A percentile compares a stretch with the other conserved stretches of the same genome.
Evolutionary conservation across 2,888 invertebrate species (phyloP).

Genomic region (Pheosia gnoma): DNA sequence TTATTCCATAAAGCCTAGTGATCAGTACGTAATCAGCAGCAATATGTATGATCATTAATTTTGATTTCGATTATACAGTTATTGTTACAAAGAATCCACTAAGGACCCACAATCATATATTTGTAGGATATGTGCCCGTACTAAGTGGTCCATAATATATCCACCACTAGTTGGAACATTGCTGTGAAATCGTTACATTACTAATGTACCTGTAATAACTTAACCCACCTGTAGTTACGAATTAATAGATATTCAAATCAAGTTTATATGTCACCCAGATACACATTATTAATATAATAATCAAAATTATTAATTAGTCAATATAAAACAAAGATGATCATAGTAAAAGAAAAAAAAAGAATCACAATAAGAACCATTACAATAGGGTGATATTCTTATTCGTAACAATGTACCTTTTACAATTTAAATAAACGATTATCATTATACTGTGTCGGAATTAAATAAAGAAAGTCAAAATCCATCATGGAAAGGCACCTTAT

Average conservation of each 20-base stretch:
- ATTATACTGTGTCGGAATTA: slow-evolving; percentile 28
- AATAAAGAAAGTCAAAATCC: slow-evolving; percentile 14
- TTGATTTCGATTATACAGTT: too few species aligned
- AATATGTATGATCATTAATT: too few species aligned
- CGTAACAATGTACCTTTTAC: background rate
- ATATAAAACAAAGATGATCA: background rate
- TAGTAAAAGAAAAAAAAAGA: background rate
- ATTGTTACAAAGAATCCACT: too few species aligned
- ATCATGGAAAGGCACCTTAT: slow-evolving; percentile 31
- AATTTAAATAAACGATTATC: background rate
- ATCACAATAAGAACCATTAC: background rate
- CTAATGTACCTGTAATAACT: background rate
- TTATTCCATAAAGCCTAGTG: too few species aligned
- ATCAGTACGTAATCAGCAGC: too few species aligned
- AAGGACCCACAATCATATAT: too few species aligned
- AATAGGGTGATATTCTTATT: background rate
- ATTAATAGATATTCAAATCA: background rate
- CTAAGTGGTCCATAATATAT: background rate
- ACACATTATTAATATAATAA: slow-evolving; percentile 4
- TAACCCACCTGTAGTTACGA: background rate
- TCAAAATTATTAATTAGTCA: slow-evolving; percentile 2
- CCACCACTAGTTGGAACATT: background rate
- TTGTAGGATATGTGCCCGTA: background rate
- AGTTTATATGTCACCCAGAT: background rate
- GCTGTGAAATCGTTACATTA: background rate